phyloP scores from a whole-genome alignment of 2,797 vertebrate genomes.

The Danio albolineatus region DNA sequence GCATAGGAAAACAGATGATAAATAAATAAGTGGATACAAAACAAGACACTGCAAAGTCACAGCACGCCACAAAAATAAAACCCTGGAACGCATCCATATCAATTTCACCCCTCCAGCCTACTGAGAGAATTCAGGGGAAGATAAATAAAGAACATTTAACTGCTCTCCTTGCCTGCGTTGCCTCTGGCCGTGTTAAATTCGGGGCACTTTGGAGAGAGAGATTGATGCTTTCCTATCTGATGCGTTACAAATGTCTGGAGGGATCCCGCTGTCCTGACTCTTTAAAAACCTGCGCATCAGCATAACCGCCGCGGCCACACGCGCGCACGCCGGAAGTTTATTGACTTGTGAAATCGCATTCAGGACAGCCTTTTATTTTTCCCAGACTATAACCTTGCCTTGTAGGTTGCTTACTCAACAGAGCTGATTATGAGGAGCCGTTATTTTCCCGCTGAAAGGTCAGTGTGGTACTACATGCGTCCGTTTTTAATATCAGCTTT shows the following conservation, averaged over 20 bases:
- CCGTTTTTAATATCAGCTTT: slow-evolving; percentile 71
- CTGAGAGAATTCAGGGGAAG: slow-evolving; percentile 46
- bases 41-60: slow-evolving; percentile 38
- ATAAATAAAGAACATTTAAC: slow-evolving; percentile 62
- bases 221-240: slow-evolving; percentile 75
- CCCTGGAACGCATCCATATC: slow-evolving; percentile 52
- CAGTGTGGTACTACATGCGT: slow-evolving; percentile 69
- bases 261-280: slow-evolving; percentile 59
- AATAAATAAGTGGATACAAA: slow-evolving; percentile 48
- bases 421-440: slow-evolving; percentile 75
- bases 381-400: slow-evolving; percentile 73
- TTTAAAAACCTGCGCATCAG: slow-evolving; percentile 71
- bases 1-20: slow-evolving; percentile 38
- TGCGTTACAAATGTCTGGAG: slow-evolving; percentile 73
- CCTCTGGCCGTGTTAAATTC: slow-evolving; percentile 63
- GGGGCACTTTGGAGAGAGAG: slow-evolving; percentile 63
- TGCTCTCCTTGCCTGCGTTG: slow-evolving; percentile 40
- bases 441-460: slow-evolving; percentile 78
- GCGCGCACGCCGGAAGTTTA: slow-evolving; percentile 68
- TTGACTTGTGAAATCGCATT: slow-evolving; percentile 79
- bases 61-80: slow-evolving; percentile 41
- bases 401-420: slow-evolving; percentile 85
- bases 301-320: slow-evolving; percentile 64
- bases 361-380: slow-evolving; percentile 70
- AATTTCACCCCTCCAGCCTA: slow-evolving; percentile 50